phyloP scores from a whole-genome alignment of 2,888 invertebrate species.

The Epinotia bilunana region DNA sequence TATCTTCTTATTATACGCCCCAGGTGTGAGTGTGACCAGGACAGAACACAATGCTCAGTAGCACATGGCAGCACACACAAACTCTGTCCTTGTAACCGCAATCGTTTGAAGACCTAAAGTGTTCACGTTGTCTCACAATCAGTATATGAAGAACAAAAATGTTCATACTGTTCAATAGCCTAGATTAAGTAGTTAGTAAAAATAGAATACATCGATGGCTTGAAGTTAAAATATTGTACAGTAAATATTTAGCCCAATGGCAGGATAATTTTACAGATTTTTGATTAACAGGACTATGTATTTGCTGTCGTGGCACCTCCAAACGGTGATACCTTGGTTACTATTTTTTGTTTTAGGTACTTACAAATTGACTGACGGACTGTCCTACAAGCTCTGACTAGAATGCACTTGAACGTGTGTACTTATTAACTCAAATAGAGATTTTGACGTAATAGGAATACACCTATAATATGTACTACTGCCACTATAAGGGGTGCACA shows the following conservation, averaged over 20 bases:
- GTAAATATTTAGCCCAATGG: background rate
- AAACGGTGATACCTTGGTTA: background rate
- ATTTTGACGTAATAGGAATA: too few relatives aligned
- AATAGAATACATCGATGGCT: slow-evolving; percentile 33
- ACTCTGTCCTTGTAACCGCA: background rate
- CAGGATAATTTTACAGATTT: background rate
- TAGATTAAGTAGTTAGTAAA: slow-evolving; percentile 53
- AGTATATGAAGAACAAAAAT: slow-evolving; percentile 47
- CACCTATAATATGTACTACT: too few relatives aligned
- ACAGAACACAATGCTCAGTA: background rate
- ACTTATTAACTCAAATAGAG: too few relatives aligned
- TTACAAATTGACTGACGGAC: background rate
- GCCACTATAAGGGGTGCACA: too few relatives aligned
- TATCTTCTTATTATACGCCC: background rate
- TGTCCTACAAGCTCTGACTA: too few relatives aligned
- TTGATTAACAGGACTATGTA: background rate
- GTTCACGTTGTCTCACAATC: slow-evolving; percentile 60
- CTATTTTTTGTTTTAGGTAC: background rate
- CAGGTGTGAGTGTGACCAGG: too few relatives aligned
- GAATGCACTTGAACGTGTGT: too few relatives aligned
- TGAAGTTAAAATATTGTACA: slow-evolving; percentile 16
- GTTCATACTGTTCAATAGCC: slow-evolving; percentile 56
- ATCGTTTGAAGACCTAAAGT: slow-evolving; percentile 41
- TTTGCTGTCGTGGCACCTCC: too few relatives aligned
- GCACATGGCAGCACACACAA: background rate